Evolutionary conservation across 2,888 invertebrate genomes (phyloP).

Genomic region (Troides helena): DNA sequence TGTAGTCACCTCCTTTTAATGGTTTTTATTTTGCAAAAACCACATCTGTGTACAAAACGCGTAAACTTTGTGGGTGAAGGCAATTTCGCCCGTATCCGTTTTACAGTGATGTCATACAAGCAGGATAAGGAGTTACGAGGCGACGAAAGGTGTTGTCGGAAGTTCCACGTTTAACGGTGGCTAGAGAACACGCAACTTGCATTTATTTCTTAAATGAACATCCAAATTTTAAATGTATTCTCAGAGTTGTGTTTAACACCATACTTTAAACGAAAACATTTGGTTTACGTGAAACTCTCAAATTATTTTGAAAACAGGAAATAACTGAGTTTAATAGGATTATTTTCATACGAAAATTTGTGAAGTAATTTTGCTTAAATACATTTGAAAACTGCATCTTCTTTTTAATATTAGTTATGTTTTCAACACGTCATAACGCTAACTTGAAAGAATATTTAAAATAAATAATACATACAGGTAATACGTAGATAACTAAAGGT

Average conservation of each 20-base stretch:
- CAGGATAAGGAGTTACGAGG: constrained; percentile 58
- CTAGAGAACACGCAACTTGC: constrained; percentile 25
- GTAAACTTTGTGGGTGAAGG: constrained; percentile 68
- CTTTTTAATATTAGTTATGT: too few species aligned
- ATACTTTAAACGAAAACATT: too few species aligned
- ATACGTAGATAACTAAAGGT: not conserved
- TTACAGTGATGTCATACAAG: constrained; percentile 64
- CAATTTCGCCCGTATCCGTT: constrained; percentile 70
- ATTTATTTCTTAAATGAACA: constrained; percentile 11
- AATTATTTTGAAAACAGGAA: too few species aligned
- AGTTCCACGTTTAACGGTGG: constrained; percentile 30
- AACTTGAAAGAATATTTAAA: too few species aligned
- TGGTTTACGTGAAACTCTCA: too few species aligned
- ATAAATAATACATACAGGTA: too few species aligned
- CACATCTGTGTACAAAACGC: constrained; percentile 43
- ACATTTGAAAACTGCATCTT: too few species aligned
- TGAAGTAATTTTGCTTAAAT: too few species aligned
- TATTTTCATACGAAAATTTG: too few species aligned
- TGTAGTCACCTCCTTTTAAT: constrained; percentile 62
- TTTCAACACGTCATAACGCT: too few species aligned
- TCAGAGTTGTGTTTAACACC: not conserved
- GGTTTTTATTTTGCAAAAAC: constrained; percentile 56
- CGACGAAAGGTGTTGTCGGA: constrained; percentile 41
- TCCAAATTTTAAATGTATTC: constrained; percentile 8
- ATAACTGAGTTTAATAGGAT: too few species aligned